A percentile compares a stretch with the other conserved stretches of the same genome.
These are phyloP conservation scores for Glomeris maerens DNA, from an alignment of 1,140 invertebrate species.

Conservation along the genomic window DNA sequence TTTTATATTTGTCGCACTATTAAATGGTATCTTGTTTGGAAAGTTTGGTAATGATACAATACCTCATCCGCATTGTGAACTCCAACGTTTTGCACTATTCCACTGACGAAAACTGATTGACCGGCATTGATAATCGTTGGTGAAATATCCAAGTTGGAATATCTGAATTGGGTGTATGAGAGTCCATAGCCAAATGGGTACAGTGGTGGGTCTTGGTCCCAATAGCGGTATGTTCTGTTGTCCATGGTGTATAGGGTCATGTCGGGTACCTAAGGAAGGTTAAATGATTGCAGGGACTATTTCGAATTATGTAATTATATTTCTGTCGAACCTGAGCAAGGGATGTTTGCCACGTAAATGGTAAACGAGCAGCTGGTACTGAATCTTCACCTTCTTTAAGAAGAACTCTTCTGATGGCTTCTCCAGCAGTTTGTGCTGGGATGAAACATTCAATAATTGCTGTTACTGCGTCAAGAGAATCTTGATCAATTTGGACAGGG, in stretches of 20 bases:
- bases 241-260: constrained; percentile 29
- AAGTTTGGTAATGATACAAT: constrained; percentile 6
- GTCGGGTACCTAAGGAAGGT: constrained; percentile 21
- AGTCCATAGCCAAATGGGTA: constrained; percentile 30
- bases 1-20: constrained; percentile 17
- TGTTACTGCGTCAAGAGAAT: constrained; percentile 10
- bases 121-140: constrained; percentile 17
- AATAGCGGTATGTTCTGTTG: constrained; percentile 28
- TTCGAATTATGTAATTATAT: constrained; percentile 4
- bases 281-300: constrained; percentile 1
- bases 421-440: constrained; percentile 26
- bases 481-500: constrained; percentile 23
- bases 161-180: constrained; percentile 27
- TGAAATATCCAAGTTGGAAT: constrained; percentile 17
- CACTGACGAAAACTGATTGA: constrained; percentile 14
- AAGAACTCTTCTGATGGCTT: constrained; percentile 22
- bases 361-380: constrained; percentile 25
- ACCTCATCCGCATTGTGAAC: constrained; percentile 24
- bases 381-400: constrained; percentile 16
- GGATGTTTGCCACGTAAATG: constrained; percentile 23
- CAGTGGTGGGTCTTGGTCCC: constrained; percentile 18
- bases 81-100: constrained; percentile 23
- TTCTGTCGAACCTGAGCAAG: constrained; percentile 15
- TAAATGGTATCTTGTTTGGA: constrained; percentile 24
- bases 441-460: constrained; percentile 28